Percentiles rank a stretch among this genome's conserved stretches.
Evolutionary conservation across 2,797 vertebrate genomes (phyloP).

Genomic region (Ataeniobius toweri): DNA sequence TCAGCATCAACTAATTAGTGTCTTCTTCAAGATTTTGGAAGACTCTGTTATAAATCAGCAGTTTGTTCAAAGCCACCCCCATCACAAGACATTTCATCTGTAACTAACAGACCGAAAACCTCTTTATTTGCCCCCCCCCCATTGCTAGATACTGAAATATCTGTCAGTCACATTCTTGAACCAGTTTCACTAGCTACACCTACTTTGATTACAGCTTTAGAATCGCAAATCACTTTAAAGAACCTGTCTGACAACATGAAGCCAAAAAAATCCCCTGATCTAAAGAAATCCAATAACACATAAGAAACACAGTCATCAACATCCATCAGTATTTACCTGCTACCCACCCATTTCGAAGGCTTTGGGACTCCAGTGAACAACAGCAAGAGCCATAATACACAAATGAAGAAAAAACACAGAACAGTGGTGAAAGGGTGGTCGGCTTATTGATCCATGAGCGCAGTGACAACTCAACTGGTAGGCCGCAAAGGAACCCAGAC

Average conservation of each 20-base stretch:
- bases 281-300: not conserved
- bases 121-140: not conserved
- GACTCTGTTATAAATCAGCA: not conserved
- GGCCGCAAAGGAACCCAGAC: not conserved
- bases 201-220: not conserved
- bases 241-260: not conserved
- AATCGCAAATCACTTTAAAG: not conserved
- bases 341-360: not conserved
- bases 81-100: not conserved
- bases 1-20: constrained; percentile 11
- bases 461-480: not conserved
- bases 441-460: not conserved
- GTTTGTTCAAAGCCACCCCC: not conserved
- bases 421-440: not conserved
- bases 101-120: not conserved
- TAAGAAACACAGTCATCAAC: not conserved
- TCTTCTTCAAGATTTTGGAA: constrained; percentile 20
- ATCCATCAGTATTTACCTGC: not conserved
- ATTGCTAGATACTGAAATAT: not conserved
- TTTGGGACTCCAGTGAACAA: not conserved
- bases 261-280: not conserved
- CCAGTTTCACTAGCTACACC: not conserved
- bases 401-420: not conserved
- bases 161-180: not conserved
- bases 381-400: not conserved